These are phyloP conservation scores for Lucilia cuprina DNA, from an alignment of 1,140 invertebrate genomes.

Conservation along the genomic window DNA sequence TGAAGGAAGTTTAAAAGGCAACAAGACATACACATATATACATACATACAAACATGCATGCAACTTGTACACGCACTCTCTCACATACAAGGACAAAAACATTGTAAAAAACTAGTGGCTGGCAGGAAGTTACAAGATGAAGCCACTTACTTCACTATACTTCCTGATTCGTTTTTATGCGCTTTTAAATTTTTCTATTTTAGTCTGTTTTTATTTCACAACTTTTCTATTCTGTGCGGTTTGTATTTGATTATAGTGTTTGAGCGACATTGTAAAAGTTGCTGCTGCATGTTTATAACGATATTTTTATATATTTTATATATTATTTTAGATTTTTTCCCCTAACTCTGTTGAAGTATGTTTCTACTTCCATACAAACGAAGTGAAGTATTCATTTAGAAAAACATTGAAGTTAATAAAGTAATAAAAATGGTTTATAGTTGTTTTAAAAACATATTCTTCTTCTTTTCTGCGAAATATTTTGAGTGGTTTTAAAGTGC, in stretches of 20 bases:
- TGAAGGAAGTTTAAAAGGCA: conserved; percentile 8
- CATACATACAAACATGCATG: not conserved
- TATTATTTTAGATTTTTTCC: not conserved
- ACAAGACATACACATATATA: not conserved
- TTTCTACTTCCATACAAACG: not conserved
- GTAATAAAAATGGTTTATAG: not conserved
- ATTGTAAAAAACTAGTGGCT: not conserved
- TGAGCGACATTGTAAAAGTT: conserved; percentile 24
- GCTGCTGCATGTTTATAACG: not conserved
- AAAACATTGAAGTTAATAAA: conserved; percentile 24
- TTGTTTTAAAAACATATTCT: no score
- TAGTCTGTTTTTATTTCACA: not conserved
- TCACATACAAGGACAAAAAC: not conserved
- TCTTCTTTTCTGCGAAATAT: no score
- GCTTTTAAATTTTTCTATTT: conserved; percentile 19
- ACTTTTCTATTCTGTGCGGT: not conserved
- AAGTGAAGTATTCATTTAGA: conserved; percentile 12
- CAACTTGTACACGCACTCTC: not conserved
- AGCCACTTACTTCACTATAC: conserved; percentile 15
- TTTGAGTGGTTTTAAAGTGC: no score
- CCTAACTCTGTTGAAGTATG: not conserved
- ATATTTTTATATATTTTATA: not conserved
- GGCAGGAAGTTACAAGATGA: conserved; percentile 12
- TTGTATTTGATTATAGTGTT: conserved; percentile 21
- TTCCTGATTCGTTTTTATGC: conserved; percentile 34